Base-by-base conservation (phyloP, 2,797 vertebrate species). In the Nyctibius grandis region DNA sequence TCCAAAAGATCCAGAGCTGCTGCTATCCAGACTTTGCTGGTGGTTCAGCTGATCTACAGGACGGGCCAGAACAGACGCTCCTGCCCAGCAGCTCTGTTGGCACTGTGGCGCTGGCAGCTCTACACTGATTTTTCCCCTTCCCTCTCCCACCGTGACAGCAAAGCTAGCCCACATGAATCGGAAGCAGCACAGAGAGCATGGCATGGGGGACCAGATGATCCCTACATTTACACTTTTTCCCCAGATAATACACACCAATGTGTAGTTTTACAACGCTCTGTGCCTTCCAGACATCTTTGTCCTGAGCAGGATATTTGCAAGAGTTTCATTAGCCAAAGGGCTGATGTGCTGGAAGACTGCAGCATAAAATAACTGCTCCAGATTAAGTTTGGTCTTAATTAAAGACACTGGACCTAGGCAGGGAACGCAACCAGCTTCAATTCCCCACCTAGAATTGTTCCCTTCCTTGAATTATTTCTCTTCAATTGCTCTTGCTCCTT, bases 1-100 rank as follows among this genome's bases (percentile, higher is more conserved):
- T 88, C 80, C 69, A 38, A 45, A 40, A 50, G 21, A 74, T 74
- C 85, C 73, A 68, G 69, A 70, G 80, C 44, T 26, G 25, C 42
- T 14, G 40, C 83, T 40, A 5, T 48, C 67, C 72, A 50, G 59
- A 36, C 79, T 61, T 59, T 85, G 80, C 85, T 83, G 81, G 78
- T 83, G 65, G 34, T 50, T 56, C 59, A 92, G 93, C 69, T 33
- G 54, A 89, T 61, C 92, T 61, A 33, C 63, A 60, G 61, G 74
- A 19, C 60, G 83, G 60, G 69, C 63, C 63, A 93, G 88, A 74
- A 70, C 23, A 38, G 56, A 64, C 9, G 22, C 74, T 96, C 78
- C 88, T 91, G 88, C 81, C 91, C 93, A 59, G 73, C 47, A 88
- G 94, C 87, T 74, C 74, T 70, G 44, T 40, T 38, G 50, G 85